These are phyloP conservation scores for Buathra laborator DNA, from an alignment of 2,888 invertebrate species.

Conservation along the genomic window DNA sequence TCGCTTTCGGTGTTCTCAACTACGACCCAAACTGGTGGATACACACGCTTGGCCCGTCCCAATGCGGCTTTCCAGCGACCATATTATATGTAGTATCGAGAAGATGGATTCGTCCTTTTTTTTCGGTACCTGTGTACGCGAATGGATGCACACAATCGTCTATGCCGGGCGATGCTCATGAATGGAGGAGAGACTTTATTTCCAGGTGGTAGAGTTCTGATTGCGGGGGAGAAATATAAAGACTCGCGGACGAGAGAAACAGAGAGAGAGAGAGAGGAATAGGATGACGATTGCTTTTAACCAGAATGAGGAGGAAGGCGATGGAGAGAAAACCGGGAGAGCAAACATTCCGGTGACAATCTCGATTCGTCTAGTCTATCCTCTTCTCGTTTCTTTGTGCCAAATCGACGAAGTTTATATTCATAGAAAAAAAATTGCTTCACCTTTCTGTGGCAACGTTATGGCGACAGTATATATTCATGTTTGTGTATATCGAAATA, in stretches of 20 bases:
- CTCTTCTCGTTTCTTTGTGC: constrained; percentile 32
- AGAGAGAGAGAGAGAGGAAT: constrained; percentile 33
- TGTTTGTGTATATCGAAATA: constrained; percentile 6
- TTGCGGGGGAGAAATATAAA: constrained; percentile 62
- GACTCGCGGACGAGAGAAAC: constrained; percentile 41
- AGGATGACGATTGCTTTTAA: constrained; percentile 60
- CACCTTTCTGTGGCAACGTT: constrained; percentile 6
- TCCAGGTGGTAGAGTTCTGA: constrained; percentile 69
- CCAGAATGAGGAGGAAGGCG: constrained; percentile 7
- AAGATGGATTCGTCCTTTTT: constrained; percentile 52
- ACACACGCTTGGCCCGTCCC: constrained; percentile 36
- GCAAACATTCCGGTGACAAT: constrained; percentile 49
- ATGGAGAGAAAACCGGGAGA: constrained; percentile 13
- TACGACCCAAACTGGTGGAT: constrained; percentile 58
- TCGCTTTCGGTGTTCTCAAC: constrained; percentile 55
- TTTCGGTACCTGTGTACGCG: constrained; percentile 58
- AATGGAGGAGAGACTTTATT: constrained; percentile 68
- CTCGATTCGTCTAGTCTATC: constrained; percentile 12
- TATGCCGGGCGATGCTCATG: constrained; percentile 24
- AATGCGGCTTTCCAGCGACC: constrained; percentile 40
- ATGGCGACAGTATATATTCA: not conserved
- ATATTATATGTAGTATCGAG: constrained; percentile 55
- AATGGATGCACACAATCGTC: constrained; percentile 49
- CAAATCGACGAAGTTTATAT: constrained; percentile 33
- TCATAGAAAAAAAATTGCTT: constrained; percentile 27